Base-by-base conservation (phyloP, 2,888 invertebrate species). In the Toxonevra muliebris region DNA sequence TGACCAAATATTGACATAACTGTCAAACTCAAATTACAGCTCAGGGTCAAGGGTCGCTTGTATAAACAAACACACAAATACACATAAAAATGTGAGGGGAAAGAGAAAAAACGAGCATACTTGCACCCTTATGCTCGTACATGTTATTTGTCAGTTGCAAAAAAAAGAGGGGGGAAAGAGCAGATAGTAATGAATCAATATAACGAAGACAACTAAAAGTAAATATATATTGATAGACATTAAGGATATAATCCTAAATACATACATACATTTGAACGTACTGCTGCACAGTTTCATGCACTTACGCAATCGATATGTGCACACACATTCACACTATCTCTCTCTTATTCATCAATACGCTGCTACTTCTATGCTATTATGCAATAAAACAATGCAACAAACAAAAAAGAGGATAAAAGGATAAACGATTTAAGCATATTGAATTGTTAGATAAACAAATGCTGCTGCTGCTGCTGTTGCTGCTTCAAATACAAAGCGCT, bases 1-100 rank as follows among this genome's bases (percentile, higher is more conserved):
- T 79, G 78, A 75, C 79, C 78, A 79, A 79, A 79, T 79, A 79
- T 79, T 79, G 79, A 79, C 79, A 79, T 79, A 78, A 79, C 76
- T 79, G 79, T 79, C 79, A 79, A 79, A 78, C 78, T 79, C 76
- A 76, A 79, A 79, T 79, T 79, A 79, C 78, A 75, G 76, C 77
- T 77, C 77, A 78, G 79, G 79, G 79, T 78, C 79, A 79, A 79
- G 78, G 79, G 78, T 79, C 77, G 53, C 53, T 8, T 12, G 1
- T 1, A 19, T 53, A 19, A 11, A 1, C 12, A n/a, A 1, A 53
- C 17, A 53, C 53, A 15, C 53, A 52, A 12, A 52, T 1, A 52
- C 53, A 15, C 53, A 53, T 17, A 53, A n/a, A 13, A 1, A 53
- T 11, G 19, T 11, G 53, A 5, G 48, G 2, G 30, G 7, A 30